Conservation (phyloP, 2,888 invertebrate genomes). For the Lordiphosa fenestrarum region DNA sequence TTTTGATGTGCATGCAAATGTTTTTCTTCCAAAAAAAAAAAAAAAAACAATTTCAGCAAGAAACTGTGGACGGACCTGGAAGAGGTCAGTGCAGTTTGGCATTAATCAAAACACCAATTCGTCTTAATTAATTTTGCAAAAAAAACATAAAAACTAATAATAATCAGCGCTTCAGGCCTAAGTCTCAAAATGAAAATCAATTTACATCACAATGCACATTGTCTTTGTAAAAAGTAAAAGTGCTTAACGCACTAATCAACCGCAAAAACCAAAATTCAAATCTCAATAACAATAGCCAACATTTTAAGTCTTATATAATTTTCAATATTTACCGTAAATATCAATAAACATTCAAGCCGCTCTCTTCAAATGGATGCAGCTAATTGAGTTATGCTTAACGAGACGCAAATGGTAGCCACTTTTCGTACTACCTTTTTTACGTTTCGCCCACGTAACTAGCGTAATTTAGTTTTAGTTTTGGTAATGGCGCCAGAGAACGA, state of each 20-base stretch:
- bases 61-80: neutral
- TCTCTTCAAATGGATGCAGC: constrained; percentile 21
- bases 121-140: constrained; percentile 32
- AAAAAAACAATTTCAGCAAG: constrained; percentile 15
- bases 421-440: constrained; percentile 3
- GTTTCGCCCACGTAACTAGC: constrained; percentile 28
- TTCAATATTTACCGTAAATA: constrained; percentile 52
- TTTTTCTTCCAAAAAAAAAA: constrained; percentile 10
- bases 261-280: constrained; percentile 12
- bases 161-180: too few species aligned
- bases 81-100: constrained; percentile 3
- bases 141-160: neutral
- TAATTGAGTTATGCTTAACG: constrained; percentile 38
- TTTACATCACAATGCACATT: constrained; percentile 54
- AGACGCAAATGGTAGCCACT: constrained; percentile 7
- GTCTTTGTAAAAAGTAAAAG: constrained; percentile 43
- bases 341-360: constrained; percentile 33
- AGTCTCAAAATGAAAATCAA: constrained; percentile 29
- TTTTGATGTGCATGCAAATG: constrained; percentile 46
- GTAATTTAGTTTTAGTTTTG: constrained; percentile 20
- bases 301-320: constrained; percentile 23
- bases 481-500: constrained; percentile 38
- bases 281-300: constrained; percentile 58
- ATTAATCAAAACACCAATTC: constrained; percentile 24
- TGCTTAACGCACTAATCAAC: constrained; percentile 55